phyloP scores from a whole-genome alignment of 2,797 vertebrate genomes.

The Eupleurogrammus muticus region DNA sequence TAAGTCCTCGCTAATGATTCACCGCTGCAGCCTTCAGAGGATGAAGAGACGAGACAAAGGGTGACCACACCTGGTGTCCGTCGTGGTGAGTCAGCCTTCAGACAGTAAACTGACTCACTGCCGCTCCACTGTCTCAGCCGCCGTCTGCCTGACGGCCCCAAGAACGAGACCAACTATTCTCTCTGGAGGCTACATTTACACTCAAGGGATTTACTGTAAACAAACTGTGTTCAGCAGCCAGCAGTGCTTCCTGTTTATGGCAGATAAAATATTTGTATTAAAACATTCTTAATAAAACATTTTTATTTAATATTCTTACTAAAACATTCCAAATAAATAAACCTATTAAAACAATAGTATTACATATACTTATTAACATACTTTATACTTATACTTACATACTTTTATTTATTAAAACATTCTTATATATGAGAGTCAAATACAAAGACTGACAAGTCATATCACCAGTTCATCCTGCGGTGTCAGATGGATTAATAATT shows the following conservation, averaged over 20 bases:
- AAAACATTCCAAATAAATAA: too few relatives aligned
- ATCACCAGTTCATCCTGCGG: too few relatives aligned
- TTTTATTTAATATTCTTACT: too few relatives aligned
- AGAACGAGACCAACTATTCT: conserved; percentile 11
- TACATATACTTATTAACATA: too few relatives aligned
- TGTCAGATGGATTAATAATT: background rate
- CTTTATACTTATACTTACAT: too few relatives aligned
- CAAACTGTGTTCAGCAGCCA: background rate
- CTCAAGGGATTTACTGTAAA: conserved; percentile 15
- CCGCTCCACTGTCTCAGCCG: conserved; percentile 44
- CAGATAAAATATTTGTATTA: too few relatives aligned
- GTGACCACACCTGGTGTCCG: conserved; percentile 68
- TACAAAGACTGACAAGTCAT: background rate
- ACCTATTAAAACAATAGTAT: too few relatives aligned
- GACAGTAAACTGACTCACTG: conserved; percentile 66
- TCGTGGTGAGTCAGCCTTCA: conserved; percentile 64
- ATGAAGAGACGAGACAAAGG: conserved; percentile 30
- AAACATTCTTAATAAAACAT: too few relatives aligned
- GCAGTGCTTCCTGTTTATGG: background rate
- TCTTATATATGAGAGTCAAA: background rate
- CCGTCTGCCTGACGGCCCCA: conserved; percentile 30
- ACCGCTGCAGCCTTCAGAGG: conserved; percentile 51
- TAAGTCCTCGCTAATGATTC: conserved; percentile 57
- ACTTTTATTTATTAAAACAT: too few relatives aligned
- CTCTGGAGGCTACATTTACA: background rate